These are phyloP conservation scores for Agapornis canus DNA, from an alignment of 2,797 vertebrate genomes.

Conservation along the genomic window DNA sequence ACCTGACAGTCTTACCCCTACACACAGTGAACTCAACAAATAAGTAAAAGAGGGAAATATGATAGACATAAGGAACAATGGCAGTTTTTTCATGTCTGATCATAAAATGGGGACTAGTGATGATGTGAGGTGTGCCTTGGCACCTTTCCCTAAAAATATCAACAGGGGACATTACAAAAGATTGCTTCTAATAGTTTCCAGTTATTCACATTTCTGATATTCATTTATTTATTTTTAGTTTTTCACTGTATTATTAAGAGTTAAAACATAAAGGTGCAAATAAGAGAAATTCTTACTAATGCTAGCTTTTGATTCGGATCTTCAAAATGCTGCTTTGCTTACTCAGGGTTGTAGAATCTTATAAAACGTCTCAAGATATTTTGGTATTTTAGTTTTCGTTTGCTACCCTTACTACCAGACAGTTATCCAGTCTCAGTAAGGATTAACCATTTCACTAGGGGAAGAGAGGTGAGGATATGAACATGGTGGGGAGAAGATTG, in stretches of 20 bases:
- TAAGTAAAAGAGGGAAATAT: not conserved
- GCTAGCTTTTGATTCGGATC: not conserved
- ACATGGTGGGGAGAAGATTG: rapidly evolving
- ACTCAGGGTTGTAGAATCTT: not conserved
- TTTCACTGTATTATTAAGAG: not conserved
- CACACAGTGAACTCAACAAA: not conserved
- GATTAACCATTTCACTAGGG: not conserved
- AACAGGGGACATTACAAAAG: not conserved
- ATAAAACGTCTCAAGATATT: rapidly evolving
- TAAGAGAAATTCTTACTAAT: not conserved
- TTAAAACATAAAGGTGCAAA: not conserved
- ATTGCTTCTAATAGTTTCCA: not conserved
- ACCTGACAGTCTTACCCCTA: not conserved
- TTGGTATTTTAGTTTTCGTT: not conserved
- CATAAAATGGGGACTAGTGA: not conserved
- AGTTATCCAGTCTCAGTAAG: not conserved
- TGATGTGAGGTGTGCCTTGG: not conserved
- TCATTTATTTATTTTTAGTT: not conserved
- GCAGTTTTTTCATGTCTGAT: not conserved
- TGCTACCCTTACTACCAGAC: not conserved
- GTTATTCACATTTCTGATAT: not conserved
- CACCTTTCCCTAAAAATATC: not conserved
- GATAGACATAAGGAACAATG: not conserved
- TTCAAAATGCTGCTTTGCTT: not conserved
- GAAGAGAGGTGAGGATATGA: not conserved